phyloP scores from a whole-genome alignment of 2,888 invertebrate genomes.

The Imbricaverruca yamaguchii region DNA sequence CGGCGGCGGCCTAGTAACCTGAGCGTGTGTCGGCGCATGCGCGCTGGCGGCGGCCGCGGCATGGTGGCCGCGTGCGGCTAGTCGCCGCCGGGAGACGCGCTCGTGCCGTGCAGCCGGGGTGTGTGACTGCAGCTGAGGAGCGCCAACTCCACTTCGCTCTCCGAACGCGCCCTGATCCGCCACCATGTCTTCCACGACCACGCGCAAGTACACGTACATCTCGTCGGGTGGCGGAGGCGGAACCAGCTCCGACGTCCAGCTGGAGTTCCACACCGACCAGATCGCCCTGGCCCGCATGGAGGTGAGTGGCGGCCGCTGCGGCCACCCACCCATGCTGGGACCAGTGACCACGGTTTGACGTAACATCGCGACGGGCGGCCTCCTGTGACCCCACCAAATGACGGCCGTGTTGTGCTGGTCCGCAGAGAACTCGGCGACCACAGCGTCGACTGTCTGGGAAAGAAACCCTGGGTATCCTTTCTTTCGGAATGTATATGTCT shows the following conservation, averaged over 20 bases:
- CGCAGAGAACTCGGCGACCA: too few relatives aligned
- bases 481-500: too few relatives aligned
- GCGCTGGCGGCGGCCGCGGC: neutral
- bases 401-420: too few relatives aligned
- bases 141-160: neutral
- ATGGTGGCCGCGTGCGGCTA: neutral
- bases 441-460: too few relatives aligned
- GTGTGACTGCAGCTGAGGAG: neutral
- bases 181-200: constrained; percentile 4
- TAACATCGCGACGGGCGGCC: too few relatives aligned
- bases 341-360: too few relatives aligned
- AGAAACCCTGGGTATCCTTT: too few relatives aligned
- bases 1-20: neutral
- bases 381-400: too few relatives aligned
- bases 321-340: too few relatives aligned
- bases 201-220: constrained; percentile 10
- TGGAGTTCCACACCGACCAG: constrained; percentile 21
- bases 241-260: neutral
- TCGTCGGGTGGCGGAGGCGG: neutral
- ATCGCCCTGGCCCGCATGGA: constrained; percentile 17
- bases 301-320: neutral
- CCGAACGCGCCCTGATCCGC: neutral
- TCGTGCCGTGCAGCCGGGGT: constrained; percentile 4
- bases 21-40: constrained; percentile 1
- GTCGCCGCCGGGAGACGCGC: neutral